Evolutionary conservation across 2,888 invertebrate species (phyloP), one percentile per base, ranked within the genome.

Genomic region (Parascotia fuliginaria): DNA sequence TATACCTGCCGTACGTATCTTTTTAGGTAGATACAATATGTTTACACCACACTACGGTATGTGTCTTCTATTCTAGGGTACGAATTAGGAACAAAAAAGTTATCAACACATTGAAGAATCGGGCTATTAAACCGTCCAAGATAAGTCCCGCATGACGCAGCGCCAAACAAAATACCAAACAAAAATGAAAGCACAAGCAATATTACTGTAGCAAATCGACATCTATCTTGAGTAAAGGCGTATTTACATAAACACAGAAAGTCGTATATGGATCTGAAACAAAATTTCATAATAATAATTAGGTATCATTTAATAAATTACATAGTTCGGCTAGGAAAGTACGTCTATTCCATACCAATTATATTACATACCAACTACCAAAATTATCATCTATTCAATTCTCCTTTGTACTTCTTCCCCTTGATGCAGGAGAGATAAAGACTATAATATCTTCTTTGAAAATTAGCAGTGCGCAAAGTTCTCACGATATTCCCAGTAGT

Each of bases 111-210:
- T 13, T 78, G 74, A 1, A 89, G 61, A 39, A 90, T 76, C 3
- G 89, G 89, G 47, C 87, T 90, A 54, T 87, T 85, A 55, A 90
- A 89, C 48, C 73, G 76, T 9, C 91, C 79, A 5, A 78, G 75
- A 44, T 77, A 71, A 1, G 82, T 73, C 6, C 89, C 88, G 41
- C 91, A 91, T 0, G 88, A 81, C 0, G 85, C 88, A 29, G 85
- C 87, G 1, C 90, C 91, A 19, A 89, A 42, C 9, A 91, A 24
- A 9, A 89, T 13, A 0, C 91, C 90, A 15, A 72, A 5, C n/a
- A 78, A 36, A 58, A 88, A 89, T 2, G 76, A 61, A 1, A 77
- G 7, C 9, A 53, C 44, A 13, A 81, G 47, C 1, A 85, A 46
- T 28, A 70, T 37, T 7, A 79, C 9, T 38, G 86, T 55, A 11